Evolutionary conservation across 2,888 invertebrate genomes (phyloP).

Genomic region (Gortyna flavago): DNA sequence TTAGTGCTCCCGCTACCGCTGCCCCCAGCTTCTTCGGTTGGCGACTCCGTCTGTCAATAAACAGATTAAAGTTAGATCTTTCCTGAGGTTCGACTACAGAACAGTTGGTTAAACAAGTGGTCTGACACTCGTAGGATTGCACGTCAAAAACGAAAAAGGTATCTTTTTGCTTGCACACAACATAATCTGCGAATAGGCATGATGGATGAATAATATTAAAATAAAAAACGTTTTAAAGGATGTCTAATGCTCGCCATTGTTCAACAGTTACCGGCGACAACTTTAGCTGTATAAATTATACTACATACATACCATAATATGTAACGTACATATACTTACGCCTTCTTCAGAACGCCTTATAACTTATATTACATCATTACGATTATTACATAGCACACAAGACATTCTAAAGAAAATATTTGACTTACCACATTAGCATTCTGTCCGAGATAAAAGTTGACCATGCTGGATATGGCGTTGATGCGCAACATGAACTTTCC

Average conservation of each 20-base stretch:
- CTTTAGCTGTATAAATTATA: not conserved
- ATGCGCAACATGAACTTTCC: constrained; percentile 96
- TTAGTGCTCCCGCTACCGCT: constrained; percentile 75
- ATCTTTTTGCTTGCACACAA: not conserved
- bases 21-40: constrained; percentile 80
- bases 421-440: constrained; percentile 80
- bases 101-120: not conserved
- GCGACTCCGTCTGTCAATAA: constrained; percentile 77
- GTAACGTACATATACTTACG: not conserved
- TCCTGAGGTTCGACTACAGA: not conserved
- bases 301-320: not conserved
- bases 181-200: not conserved
- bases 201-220: not conserved
- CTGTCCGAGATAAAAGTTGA: constrained; percentile 97
- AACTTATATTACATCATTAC: not conserved
- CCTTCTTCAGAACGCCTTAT: not conserved
- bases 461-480: constrained; percentile 96
- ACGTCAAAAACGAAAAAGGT: not conserved
- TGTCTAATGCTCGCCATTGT: not conserved
- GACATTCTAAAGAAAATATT: not conserved
- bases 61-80: not conserved
- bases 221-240: not conserved
- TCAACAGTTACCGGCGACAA: not conserved
- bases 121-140: not conserved
- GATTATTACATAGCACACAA: not conserved